phyloP scores from a whole-genome alignment of 2,888 invertebrate species.

The Dryadula phaetusa region DNA sequence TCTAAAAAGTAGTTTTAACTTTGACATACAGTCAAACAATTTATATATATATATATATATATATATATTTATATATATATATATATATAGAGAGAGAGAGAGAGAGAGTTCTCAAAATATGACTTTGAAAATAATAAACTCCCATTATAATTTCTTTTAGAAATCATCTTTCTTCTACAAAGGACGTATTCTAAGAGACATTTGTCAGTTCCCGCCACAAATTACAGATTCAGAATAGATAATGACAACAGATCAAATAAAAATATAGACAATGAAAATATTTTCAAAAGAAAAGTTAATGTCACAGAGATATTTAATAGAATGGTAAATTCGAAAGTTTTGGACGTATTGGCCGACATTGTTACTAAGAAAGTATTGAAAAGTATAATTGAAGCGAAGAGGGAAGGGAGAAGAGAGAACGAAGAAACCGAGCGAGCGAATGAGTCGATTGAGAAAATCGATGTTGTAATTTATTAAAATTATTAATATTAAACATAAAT shows the following conservation, averaged over 20 bases:
- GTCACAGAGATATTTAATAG: conserved; percentile 5
- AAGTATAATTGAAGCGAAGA: background rate
- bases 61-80: too few relatives aligned
- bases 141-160: conserved; percentile 1
- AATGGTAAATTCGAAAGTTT: background rate
- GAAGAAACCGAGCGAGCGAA: background rate
- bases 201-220: conserved; percentile 5
- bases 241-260: conserved; percentile 5
- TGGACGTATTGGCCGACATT: conserved; percentile 11
- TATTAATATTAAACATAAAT: background rate
- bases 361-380: background rate
- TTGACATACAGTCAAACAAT: too few relatives aligned
- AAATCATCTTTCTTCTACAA: background rate
- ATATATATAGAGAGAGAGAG: too few relatives aligned
- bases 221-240: background rate
- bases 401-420: background rate
- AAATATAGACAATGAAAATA: background rate
- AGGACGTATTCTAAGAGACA: background rate
- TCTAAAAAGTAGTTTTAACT: too few relatives aligned
- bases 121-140: too few relatives aligned
- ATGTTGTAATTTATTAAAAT: background rate
- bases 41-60: too few relatives aligned
- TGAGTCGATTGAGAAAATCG: background rate
- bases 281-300: background rate
- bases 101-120: too few relatives aligned